Base-by-base conservation (phyloP, 2,888 invertebrate genomes). In the Linyphia triangularis region DNA sequence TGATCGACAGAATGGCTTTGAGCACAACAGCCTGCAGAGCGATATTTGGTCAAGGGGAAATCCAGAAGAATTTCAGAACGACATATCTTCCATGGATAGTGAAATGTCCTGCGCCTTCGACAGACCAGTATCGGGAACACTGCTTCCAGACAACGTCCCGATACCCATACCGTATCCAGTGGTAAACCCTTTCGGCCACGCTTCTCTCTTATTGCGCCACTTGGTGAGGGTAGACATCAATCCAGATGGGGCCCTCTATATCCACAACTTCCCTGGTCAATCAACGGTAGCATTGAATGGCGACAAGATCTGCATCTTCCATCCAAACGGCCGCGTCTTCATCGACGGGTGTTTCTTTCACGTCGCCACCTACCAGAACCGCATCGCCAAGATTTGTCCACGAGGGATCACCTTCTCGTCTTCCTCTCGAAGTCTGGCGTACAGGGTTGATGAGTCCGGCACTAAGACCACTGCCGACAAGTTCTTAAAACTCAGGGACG, bases 351-450 rank as follows among this genome's bases (percentile, higher is more conserved):
- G 37, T 92, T 93, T 95, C 94, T 92, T 92, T 89, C 92, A 92
- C 92, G 69, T 91, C 79, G 65, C 91, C 67, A 89, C 77, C 1
- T 84, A 59, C 4, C 63, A 81, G 26, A 73, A 78, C 5, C 28
- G 78, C 4, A 37, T 83, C 33, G 97, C 97, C 72, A 97, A 97
- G 93, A 97, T 97, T 96, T 97, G 97, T 96, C 96, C 96, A 93
- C 96, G 97, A 92, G 97, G 97, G 0, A 96, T 97, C 0, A 97
- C 97, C 91, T 97, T 97, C 92, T 97, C 97, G 61, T 96, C 96
- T 90, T 96, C 96, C 92, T 96, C 96, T 91, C 96, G 97, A 92
- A 97, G 97, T 59, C 93, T 97, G 90, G 96, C 97, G 75, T 97
- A 97, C 92, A 93, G 97, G 90, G 96, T 97, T 73, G 97, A 97